phyloP scores from a whole-genome alignment of 2,888 invertebrate species.

The Epsilonema sp. region DNA sequence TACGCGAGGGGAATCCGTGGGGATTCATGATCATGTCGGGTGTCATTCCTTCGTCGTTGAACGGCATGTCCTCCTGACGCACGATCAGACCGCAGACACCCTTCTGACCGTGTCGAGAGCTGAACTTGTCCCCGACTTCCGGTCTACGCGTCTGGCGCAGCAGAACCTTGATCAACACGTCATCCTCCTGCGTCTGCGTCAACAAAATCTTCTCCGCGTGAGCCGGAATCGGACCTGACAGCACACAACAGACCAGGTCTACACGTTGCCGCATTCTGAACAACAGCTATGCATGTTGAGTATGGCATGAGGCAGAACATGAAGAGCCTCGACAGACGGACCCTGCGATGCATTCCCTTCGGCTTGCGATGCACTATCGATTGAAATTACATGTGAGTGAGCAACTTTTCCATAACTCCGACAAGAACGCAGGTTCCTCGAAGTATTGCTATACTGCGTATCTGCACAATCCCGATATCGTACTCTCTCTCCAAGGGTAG shows the following conservation, averaged over 20 bases:
- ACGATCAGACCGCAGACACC: conserved; percentile 72
- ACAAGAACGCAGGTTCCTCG: no score
- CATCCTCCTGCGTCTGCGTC: conserved; percentile 76
- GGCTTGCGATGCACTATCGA: no score
- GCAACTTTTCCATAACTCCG: no score
- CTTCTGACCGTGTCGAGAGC: conserved; percentile 94
- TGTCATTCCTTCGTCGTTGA: conserved; percentile 46
- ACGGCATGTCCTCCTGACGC: conserved; percentile 94
- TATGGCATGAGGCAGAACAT: no score
- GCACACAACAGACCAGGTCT: conserved; percentile 11
- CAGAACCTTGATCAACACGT: conserved; percentile 72
- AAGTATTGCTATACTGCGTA: no score
- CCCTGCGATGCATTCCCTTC: no score
- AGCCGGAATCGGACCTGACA: conserved; percentile 24
- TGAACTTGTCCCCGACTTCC: conserved; percentile 95
- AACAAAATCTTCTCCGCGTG: conserved; percentile 73
- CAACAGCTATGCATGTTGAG: no score
- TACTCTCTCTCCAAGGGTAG: no score
- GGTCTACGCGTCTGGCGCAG: conserved; percentile 77
- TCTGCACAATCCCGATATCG: no score
- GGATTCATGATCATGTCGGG: conserved; percentile 74
- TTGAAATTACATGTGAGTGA: no score
- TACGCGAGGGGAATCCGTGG: conserved; percentile 94
- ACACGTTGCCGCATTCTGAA: no score
- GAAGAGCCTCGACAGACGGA: no score